Percentiles rank a stretch among this genome's conserved stretches.
phyloP scores from a whole-genome alignment of 2,888 invertebrate genomes.

The Drosophila kambysellisi region DNA sequence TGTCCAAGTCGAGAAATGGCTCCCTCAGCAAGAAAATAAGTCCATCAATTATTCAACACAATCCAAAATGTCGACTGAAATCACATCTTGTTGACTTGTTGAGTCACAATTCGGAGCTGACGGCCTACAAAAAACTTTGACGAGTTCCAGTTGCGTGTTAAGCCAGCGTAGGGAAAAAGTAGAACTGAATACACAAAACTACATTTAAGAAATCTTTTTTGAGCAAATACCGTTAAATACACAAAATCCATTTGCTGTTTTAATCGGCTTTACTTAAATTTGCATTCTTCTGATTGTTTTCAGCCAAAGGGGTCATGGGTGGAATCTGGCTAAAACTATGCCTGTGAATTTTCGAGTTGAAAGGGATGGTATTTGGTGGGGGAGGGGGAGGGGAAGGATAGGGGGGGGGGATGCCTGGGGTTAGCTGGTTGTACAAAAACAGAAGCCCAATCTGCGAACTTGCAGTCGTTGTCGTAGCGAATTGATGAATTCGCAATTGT shows the following conservation, averaged over 20 bases:
- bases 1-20: neutral
- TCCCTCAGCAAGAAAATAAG: constrained; percentile 1
- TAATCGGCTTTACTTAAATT: constrained; percentile 64
- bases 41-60: constrained; percentile 10
- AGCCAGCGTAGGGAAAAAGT: neutral
- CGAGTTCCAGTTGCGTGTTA: constrained; percentile 39
- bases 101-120: constrained; percentile 29
- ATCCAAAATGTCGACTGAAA: neutral
- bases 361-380: neutral
- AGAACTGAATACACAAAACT: constrained; percentile 1
- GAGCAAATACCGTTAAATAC: constrained; percentile 52
- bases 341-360: neutral
- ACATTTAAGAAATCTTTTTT: constrained; percentile 14
- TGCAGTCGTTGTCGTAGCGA: constrained; percentile 10
- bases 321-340: constrained; percentile 3
- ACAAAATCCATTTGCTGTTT: constrained; percentile 65
- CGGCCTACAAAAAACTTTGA: constrained; percentile 59
- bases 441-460: constrained; percentile 28
- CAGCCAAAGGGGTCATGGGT: neutral
- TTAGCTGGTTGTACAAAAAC: constrained; percentile 1
- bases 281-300: constrained; percentile 68
- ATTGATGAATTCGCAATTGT: constrained; percentile 55
- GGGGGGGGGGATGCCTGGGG: neutral
- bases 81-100: constrained; percentile 31
- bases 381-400: too few species aligned